Evolutionary conservation across 2,113 vertebrate species (phyloP).

Genomic region (Xyliphius kryptos): DNA sequence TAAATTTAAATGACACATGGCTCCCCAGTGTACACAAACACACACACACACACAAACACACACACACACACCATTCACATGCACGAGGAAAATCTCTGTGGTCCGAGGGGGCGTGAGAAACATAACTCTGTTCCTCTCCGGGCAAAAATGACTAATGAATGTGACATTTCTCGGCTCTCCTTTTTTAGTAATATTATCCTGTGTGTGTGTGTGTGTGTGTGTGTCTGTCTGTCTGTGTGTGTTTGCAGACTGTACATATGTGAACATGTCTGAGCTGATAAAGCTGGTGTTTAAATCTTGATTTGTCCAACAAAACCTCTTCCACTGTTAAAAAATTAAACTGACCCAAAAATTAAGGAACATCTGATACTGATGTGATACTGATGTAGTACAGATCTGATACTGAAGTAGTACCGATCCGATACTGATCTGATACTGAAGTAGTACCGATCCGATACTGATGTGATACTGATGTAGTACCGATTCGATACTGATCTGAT

Average conservation of each 20-base stretch:
- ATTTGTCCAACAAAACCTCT: too few species aligned
- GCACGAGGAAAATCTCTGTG: neutral
- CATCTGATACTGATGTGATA: too few species aligned
- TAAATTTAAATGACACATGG: too few species aligned
- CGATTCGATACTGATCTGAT: too few species aligned
- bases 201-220: neutral
- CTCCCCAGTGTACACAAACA: slow-evolving; percentile 7
- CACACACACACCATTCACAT: slow-evolving; percentile 9
- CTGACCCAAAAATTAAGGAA: too few species aligned
- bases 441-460: too few species aligned
- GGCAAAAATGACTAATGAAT: slow-evolving; percentile 2
- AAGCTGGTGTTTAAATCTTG: neutral
- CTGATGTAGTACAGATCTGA: too few species aligned
- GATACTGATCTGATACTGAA: too few species aligned
- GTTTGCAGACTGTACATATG: slow-evolving; percentile 18
- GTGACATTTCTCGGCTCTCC: slow-evolving; percentile 7
- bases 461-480: too few species aligned
- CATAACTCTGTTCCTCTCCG: neutral
- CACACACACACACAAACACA: slow-evolving; percentile 22
- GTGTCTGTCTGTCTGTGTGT: neutral
- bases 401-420: too few species aligned
- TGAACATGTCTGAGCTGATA: slow-evolving; percentile 9
- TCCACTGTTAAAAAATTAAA: too few species aligned
- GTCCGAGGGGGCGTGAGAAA: neutral
- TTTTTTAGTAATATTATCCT: slow-evolving; percentile 14